Conservation (phyloP, 2,797 vertebrate genomes). For the Eupleurogrammus muticus region DNA sequence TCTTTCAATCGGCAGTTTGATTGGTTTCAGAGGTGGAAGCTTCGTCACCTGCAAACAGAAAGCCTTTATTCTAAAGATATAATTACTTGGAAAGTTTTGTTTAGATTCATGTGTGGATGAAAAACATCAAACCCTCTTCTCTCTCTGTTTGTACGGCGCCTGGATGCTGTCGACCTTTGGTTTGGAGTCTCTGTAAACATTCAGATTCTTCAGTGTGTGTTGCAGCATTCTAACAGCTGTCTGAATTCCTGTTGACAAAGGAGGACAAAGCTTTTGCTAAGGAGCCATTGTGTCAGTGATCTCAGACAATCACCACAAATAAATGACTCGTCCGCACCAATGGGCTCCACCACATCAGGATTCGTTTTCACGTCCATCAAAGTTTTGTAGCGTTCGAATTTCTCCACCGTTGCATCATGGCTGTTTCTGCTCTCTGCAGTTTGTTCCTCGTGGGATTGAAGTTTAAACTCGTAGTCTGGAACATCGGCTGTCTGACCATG, state of each 20-base stretch:
- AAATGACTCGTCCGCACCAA: conserved; percentile 77
- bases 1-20: conserved; percentile 56
- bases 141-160: conserved; percentile 69
- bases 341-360: conserved; percentile 68
- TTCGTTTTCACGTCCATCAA: conserved; percentile 75
- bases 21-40: conserved; percentile 56
- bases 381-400: conserved; percentile 75
- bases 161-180: conserved; percentile 78
- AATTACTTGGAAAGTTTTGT: background rate
- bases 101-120: background rate
- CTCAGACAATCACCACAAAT: conserved; percentile 29
- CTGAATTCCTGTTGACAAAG: conserved; percentile 88
- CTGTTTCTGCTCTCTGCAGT: conserved; percentile 27
- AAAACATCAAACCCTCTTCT: conserved; percentile 78
- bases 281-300: conserved; percentile 16
- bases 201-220: conserved; percentile 82
- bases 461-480: conserved; percentile 27
- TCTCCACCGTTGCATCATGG: conserved; percentile 47
- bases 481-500: conserved; percentile 67
- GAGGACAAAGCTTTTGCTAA: conserved; percentile 17
- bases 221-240: conserved; percentile 84
- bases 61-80: conserved; percentile 7
- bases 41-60: conserved; percentile 63
- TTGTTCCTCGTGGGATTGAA: conserved; percentile 22
- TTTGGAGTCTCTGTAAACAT: conserved; percentile 79